Evolutionary conservation across 1,140 invertebrate species (phyloP).

Genomic region (Megalopta genalis): DNA sequence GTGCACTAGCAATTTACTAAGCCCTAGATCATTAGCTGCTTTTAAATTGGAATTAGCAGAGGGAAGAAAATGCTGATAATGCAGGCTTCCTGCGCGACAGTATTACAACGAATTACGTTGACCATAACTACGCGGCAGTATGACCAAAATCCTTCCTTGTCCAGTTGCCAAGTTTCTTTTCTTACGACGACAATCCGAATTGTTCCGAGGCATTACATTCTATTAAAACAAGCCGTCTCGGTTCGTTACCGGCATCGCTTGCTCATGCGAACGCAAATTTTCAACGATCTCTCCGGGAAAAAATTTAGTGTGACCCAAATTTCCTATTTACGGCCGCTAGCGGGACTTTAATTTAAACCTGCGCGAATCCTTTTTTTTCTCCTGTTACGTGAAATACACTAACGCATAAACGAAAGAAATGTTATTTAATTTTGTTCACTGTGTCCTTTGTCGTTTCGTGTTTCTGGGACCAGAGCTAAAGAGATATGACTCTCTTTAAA

Average conservation of each 20-base stretch:
- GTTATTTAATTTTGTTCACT: neutral
- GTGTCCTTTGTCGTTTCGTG: neutral
- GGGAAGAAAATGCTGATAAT: neutral
- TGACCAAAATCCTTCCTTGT: neutral
- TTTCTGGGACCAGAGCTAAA: neutral
- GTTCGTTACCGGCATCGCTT: neutral
- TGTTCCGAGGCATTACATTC: slow-evolving; percentile 26
- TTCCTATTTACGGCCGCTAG: neutral
- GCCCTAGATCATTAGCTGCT: neutral
- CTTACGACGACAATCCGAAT: slow-evolving; percentile 13
- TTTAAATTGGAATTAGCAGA: neutral
- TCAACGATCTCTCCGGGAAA: neutral
- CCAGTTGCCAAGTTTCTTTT: slow-evolving; percentile 16
- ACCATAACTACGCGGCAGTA: slow-evolving; percentile 13
- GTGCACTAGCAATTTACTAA: too few relatives aligned
- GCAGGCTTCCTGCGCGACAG: neutral
- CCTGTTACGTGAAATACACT: neutral
- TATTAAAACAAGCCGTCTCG: slow-evolving; percentile 23
- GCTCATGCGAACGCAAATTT: slow-evolving; percentile 23
- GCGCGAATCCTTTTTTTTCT: neutral
- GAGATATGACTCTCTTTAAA: neutral
- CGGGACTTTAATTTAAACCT: neutral
- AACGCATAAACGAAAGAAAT: neutral
- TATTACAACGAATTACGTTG: slow-evolving; percentile 17
- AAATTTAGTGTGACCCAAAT: slow-evolving; percentile 15